Base-by-base conservation (phyloP, 2,113 vertebrate species). In the Cromileptes altivelis region DNA sequence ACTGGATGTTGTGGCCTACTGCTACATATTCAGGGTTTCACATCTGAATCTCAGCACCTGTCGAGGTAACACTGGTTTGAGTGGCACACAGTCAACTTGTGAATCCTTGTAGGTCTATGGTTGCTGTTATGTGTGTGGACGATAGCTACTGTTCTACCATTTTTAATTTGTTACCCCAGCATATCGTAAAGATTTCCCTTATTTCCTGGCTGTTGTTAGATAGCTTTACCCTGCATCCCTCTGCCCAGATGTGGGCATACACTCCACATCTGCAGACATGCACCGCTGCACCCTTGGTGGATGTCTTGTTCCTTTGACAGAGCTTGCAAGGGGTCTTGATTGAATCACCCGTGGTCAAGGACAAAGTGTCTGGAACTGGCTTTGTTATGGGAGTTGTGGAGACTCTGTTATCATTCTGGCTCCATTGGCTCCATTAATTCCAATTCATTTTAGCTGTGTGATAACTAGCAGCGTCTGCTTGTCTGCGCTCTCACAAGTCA, bases 391-490 rank as follows among this genome's bases (percentile, higher is more conserved):
- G 89, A 94, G 86, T 71, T 73, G 78, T 84, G 91, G 93, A 92
- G 94, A 93, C 94, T 82, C 68, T 63, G 73, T 94, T 95, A 95
- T 95, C 95, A 71, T 85, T 71, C 75, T 71, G 91, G 77, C 91
- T 92, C 93, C 92, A 91, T 95, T 95, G 91, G 77, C 91, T 92
- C 92, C 92, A 91, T 95, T 95, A 88, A 93, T 92, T 95, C 91
- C 83, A 90, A 90, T 94, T 94, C 87, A 92, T 94, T 94, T 95
- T 90, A 89, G 81, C 82, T 57, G 78, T 67, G 74, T 90, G 96
- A 96, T 96, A 95, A 94, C 88, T 89, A 75, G 60, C 85, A 94
- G 94, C 93, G 93, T 94, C 95, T 91, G 83, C 68, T 78, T 94
- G 95, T 95, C 95, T 94, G 87, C 84, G 80, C 83, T 92, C 89